Evolutionary conservation across 2,888 invertebrate genomes (phyloP).

Genomic region (Nephrocerus scutellatus): DNA sequence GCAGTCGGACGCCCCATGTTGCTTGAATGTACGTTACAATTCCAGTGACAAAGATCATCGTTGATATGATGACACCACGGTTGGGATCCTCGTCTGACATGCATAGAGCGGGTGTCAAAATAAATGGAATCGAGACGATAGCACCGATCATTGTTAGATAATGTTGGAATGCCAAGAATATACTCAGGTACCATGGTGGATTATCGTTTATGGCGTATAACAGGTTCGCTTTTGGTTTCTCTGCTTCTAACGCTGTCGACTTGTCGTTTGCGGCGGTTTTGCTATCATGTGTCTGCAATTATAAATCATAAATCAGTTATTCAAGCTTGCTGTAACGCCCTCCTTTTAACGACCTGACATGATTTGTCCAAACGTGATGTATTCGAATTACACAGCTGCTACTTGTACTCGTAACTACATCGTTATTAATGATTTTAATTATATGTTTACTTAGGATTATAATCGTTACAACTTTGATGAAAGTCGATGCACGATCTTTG

Average conservation of each 20-base stretch:
- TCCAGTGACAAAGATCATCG: constrained; percentile 77
- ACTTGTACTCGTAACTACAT: no score
- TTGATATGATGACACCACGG: constrained; percentile 69
- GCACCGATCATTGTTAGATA: constrained; percentile 81
- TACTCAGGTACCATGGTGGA: constrained; percentile 78
- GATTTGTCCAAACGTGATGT: no score
- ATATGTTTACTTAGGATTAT: no score
- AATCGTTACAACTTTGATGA: no score
- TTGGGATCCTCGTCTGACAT: constrained; percentile 69
- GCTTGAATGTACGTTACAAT: constrained; percentile 67
- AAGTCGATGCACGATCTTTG: no score
- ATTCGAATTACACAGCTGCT: no score
- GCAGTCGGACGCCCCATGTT: constrained; percentile 68
- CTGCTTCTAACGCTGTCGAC: no score
- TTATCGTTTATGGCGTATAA: constrained; percentile 70
- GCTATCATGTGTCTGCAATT: not conserved
- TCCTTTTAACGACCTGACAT: no score
- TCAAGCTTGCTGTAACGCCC: no score
- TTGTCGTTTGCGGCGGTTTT: no score
- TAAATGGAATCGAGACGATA: constrained; percentile 74
- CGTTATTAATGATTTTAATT: no score
- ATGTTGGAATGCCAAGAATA: constrained; percentile 77
- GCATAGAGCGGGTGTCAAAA: constrained; percentile 72
- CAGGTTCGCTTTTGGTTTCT: constrained; percentile 39
- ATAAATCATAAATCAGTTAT: no score